Evolutionary conservation across 2,113 vertebrate species (phyloP).

Genomic region (Ceratotherium simum): DNA sequence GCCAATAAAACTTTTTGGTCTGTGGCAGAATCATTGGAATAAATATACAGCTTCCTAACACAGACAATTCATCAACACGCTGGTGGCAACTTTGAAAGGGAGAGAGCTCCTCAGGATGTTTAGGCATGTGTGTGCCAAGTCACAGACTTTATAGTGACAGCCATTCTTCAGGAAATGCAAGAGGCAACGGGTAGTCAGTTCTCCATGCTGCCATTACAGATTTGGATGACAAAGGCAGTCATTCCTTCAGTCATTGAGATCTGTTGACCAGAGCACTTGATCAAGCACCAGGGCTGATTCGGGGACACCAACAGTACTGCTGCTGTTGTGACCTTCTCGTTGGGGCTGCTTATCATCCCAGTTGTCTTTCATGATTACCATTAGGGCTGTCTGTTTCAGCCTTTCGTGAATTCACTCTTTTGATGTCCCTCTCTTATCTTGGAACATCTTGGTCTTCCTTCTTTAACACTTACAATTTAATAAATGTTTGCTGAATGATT

Average conservation of each 20-base stretch:
- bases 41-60: conserved; percentile 39
- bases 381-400: neutral
- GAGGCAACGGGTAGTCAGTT: neutral
- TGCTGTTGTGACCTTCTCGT: neutral
- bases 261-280: neutral
- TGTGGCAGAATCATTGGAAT: conserved; percentile 23
- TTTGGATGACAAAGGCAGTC: neutral
- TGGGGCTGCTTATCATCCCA: neutral
- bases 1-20: conserved; percentile 44
- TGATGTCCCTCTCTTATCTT: neutral
- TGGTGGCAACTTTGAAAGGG: neutral
- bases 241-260: neutral
- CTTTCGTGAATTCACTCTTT: neutral
- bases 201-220: neutral
- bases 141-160: neutral
- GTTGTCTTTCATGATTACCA: neutral
- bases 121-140: neutral
- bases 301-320: neutral
- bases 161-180: neutral
- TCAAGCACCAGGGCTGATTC: neutral
- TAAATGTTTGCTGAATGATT: neutral
- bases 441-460: conserved; percentile 18
- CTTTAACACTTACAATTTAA: conserved; percentile 44
- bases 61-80: neutral
- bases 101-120: neutral